phyloP scores from a whole-genome alignment of 35 echinoderm and acorn worm genomes.

The Eucidaris tribuloides region DNA sequence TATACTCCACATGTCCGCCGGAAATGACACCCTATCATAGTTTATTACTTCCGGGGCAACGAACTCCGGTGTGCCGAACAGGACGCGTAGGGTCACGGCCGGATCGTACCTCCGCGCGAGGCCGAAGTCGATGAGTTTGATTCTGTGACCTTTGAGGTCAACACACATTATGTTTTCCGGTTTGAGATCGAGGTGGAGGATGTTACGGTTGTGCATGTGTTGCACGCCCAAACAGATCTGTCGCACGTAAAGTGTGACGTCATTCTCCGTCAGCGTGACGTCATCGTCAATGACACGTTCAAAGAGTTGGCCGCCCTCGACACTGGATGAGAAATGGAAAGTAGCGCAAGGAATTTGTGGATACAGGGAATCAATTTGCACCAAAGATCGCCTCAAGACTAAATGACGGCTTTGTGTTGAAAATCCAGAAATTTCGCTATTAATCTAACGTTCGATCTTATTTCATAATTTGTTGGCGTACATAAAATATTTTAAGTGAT shows the following conservation, averaged over 20 bases:
- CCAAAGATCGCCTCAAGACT: no score
- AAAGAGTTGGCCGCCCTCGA: slow-evolving; percentile 85
- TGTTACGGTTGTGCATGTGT: slow-evolving; percentile 79
- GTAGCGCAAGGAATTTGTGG: not conserved
- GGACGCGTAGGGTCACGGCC: slow-evolving; percentile 48
- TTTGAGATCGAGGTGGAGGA: slow-evolving; percentile 94
- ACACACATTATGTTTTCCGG: slow-evolving; percentile 96
- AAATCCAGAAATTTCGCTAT: no score
- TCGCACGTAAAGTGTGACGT: slow-evolving; percentile 91
- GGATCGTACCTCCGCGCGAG: slow-evolving; percentile 80
- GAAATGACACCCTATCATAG: slow-evolving; percentile 59
- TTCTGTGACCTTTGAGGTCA: slow-evolving; percentile 55
- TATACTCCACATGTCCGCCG: slow-evolving; percentile 92
- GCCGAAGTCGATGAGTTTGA: slow-evolving; percentile 98
- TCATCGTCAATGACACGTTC: slow-evolving; percentile 96
- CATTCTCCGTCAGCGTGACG: slow-evolving; percentile 78
- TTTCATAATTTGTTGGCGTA: no score
- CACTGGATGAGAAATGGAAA: slow-evolving; percentile 23
- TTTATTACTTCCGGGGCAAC: slow-evolving; percentile 82
- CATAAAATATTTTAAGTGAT: no score
- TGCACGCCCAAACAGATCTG: slow-evolving; percentile 93
- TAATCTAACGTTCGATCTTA: no score
- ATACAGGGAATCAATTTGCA: no score
- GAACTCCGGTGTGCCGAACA: slow-evolving; percentile 88
- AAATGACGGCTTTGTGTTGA: no score